Conservation (phyloP, 2,113 vertebrate genomes). For the Centropus bengalensis region DNA sequence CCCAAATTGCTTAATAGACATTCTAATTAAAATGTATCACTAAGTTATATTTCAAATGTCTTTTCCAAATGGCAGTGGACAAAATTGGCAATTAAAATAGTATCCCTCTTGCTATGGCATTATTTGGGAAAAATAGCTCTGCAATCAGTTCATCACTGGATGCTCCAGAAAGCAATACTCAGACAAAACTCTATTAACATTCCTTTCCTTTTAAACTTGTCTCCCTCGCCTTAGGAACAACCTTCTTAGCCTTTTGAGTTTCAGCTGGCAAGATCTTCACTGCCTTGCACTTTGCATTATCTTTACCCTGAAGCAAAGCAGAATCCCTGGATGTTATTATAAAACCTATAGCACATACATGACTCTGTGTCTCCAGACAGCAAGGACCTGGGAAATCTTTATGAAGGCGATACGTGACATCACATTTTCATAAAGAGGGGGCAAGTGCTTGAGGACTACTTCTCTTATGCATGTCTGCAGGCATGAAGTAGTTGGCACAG, state of each 20-base stretch:
- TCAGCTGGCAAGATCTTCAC: not conserved
- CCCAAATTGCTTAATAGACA: not conserved
- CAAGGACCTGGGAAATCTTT: fast-evolving
- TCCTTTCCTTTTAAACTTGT: not conserved
- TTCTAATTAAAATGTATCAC: not conserved
- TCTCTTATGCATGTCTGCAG: not conserved
- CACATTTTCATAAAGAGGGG: not conserved
- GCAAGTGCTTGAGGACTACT: not conserved
- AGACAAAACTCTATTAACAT: not conserved
- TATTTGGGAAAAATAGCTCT: not conserved
- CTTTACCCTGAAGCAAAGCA: not conserved
- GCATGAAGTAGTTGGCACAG: not conserved
- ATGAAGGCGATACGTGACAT: not conserved
- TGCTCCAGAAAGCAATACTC: not conserved
- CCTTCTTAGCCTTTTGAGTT: not conserved
- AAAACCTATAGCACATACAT: not conserved
- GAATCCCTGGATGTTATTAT: fast-evolving
- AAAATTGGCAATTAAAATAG: not conserved
- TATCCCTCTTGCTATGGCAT: not conserved
- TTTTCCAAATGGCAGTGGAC: not conserved
- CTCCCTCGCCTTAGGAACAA: not conserved
- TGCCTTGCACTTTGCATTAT: fast-evolving
- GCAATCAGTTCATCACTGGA: not conserved
- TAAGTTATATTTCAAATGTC: not conserved
- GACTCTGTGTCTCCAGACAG: not conserved